Evolutionary conservation across 1,140 invertebrate genomes (phyloP).

Genomic region (Megathymus violae): DNA sequence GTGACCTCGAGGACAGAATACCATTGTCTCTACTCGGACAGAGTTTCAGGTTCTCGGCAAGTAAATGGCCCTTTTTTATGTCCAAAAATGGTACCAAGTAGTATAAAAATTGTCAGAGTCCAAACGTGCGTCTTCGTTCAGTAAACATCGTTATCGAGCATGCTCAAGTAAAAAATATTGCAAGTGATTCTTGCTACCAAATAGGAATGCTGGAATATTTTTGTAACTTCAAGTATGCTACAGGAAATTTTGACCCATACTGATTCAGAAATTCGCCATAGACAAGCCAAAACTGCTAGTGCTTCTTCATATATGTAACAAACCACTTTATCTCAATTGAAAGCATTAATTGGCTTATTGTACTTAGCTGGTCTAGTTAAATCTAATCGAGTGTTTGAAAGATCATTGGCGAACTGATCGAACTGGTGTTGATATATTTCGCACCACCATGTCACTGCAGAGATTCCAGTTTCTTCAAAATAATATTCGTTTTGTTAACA

Average conservation of each 20-base stretch:
- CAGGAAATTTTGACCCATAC: slow-evolving; percentile 30
- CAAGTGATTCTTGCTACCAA: slow-evolving; percentile 16
- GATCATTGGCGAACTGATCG: slow-evolving; percentile 22
- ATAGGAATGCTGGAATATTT: slow-evolving; percentile 27
- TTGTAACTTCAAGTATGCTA: slow-evolving; percentile 24
- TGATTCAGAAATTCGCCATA: neutral
- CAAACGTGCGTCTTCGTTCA: slow-evolving; percentile 28
- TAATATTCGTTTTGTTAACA: slow-evolving; percentile 34
- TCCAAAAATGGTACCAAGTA: no score
- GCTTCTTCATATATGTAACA: no score
- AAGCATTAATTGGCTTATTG: slow-evolving; percentile 22
- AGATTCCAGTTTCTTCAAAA: slow-evolving; percentile 35
- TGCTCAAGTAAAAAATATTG: slow-evolving; percentile 12
- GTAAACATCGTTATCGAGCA: slow-evolving; percentile 28
- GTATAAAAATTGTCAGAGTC: slow-evolving; percentile 25
- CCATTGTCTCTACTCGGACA: no score
- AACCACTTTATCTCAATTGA: neutral
- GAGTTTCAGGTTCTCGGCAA: no score
- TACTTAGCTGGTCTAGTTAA: slow-evolving; percentile 24
- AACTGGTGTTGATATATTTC: slow-evolving; percentile 21
- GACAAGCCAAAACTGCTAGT: neutral
- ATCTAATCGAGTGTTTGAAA: neutral
- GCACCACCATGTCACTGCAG: slow-evolving; percentile 20
- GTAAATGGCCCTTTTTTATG: no score
- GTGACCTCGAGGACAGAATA: no score